phyloP scores from a whole-genome alignment of 2,888 invertebrate species.

The Melipona beecheii region DNA sequence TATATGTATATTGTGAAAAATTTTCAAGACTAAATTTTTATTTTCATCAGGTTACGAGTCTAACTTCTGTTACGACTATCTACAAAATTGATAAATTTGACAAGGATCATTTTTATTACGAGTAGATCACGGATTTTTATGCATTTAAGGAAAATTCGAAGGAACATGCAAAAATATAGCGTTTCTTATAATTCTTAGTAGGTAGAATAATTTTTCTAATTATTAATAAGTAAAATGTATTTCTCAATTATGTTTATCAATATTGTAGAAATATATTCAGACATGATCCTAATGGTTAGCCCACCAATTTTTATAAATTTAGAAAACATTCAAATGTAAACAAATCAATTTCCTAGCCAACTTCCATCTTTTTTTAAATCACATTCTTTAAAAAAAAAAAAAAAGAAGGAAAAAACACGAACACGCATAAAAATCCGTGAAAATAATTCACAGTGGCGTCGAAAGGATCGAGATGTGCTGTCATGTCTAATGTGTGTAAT shows the following conservation, averaged over 20 bases:
- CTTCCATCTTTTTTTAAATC: background rate
- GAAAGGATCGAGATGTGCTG: conserved; percentile 32
- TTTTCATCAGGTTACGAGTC: background rate
- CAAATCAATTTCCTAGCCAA: background rate
- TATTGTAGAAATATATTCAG: too few relatives aligned
- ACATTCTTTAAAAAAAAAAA: too few relatives aligned
- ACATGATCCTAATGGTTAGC: too few relatives aligned
- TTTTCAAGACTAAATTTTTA: too few relatives aligned
- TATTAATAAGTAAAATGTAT: too few relatives aligned
- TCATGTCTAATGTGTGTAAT: conserved; percentile 21
- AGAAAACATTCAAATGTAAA: background rate
- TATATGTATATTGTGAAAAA: too few relatives aligned
- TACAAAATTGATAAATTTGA: background rate
- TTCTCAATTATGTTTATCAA: too few relatives aligned
- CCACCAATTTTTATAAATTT: too few relatives aligned
- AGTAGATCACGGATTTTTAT: background rate
- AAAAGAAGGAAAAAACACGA: background rate
- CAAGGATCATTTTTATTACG: background rate
- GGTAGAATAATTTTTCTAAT: too few relatives aligned
- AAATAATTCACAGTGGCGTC: background rate
- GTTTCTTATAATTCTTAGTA: too few relatives aligned
- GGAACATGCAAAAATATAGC: background rate
- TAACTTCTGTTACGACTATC: background rate
- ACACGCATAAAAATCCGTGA: background rate
- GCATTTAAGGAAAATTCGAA: background rate